phyloP scores from a whole-genome alignment of 2,888 invertebrate genomes.

The Entomobrya multifasciata region DNA sequence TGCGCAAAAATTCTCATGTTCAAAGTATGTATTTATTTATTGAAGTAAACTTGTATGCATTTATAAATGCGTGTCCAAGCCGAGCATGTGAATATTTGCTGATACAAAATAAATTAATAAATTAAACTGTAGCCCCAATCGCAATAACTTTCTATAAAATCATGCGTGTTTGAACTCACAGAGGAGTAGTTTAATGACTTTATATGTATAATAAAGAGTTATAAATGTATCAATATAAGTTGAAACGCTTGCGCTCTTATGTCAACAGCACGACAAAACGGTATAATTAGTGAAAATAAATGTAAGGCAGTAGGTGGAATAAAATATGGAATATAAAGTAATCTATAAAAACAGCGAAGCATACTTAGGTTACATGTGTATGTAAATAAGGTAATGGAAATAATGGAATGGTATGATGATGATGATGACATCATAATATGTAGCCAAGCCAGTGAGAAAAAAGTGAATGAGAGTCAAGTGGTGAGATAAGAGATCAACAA shows the following conservation, averaged over 20 bases:
- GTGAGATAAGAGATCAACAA: slow-evolving; percentile 62
- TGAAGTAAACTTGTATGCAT: no score
- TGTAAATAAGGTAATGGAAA: not conserved
- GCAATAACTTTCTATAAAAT: slow-evolving; percentile 12
- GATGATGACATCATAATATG: slow-evolving; percentile 29
- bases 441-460: slow-evolving; percentile 60
- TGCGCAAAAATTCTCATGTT: no score
- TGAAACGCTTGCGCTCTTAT: not conserved
- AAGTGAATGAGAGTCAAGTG: slow-evolving; percentile 60
- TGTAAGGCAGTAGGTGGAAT: slow-evolving; percentile 28
- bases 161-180: slow-evolving; percentile 18
- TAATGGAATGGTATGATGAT: not conserved
- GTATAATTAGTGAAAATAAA: not conserved
- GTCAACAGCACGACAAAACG: not conserved
- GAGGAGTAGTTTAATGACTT: not conserved
- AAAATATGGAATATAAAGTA: not conserved
- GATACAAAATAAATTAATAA: not conserved
- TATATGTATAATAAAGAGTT: not conserved
- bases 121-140: not conserved
- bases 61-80: no score
- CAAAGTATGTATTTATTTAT: no score
- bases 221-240: not conserved
- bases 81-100: no score
- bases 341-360: not conserved
- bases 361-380: not conserved